Base-by-base conservation (phyloP, 2,888 invertebrate species). In the Agriotes lineatus region DNA sequence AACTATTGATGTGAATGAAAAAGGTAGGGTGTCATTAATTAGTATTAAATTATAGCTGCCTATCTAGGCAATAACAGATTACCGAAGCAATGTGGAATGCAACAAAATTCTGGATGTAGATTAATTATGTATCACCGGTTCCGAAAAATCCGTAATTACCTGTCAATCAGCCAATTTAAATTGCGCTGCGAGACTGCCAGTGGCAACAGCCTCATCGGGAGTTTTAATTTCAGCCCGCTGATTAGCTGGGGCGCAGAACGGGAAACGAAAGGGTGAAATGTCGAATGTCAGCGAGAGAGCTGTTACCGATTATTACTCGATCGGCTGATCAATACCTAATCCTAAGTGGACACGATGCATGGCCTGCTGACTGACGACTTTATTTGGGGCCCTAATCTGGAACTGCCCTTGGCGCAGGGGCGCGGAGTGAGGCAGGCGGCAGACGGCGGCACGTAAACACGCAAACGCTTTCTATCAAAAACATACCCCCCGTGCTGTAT, bases 401-500 rank as follows among this genome's bases (percentile, higher is more conserved):
- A 66, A 66, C 58, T 56, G 61, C 61, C 61, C 67, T 57, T 56
- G 57, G 61, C 14, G 6, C 18, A 19, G 54, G 50, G 48, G 37
- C 25, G 14, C 39, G 48, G 48, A 30, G 56, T 39, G 61, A 61
- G 45, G 25, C 56, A 63, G 30, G 52, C 20, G 52, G 54, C 33
- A 50, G 54, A 22, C 22, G 3, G 7, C 35, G 57, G 42, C 52
- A 67, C 56, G 60, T 54, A 56, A 63, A 61, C 67, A 61, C 67
- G 67, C 67, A 56, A 65, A 52, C 30, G 52, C 54, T 63, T 63
- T 42, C 63, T 63, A 63, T 63, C 42, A 56, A 52, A 39, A 54
- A 63, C 63, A 16, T 54, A 33, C 63, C 54, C 56, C 14, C 63
- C 44, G 63, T 19, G 54, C 20, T 44, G 16, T 42, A 56, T 44